These are phyloP conservation scores for Microctonus hyperodae DNA, from an alignment of 2,888 invertebrate genomes.

Conservation along the genomic window DNA sequence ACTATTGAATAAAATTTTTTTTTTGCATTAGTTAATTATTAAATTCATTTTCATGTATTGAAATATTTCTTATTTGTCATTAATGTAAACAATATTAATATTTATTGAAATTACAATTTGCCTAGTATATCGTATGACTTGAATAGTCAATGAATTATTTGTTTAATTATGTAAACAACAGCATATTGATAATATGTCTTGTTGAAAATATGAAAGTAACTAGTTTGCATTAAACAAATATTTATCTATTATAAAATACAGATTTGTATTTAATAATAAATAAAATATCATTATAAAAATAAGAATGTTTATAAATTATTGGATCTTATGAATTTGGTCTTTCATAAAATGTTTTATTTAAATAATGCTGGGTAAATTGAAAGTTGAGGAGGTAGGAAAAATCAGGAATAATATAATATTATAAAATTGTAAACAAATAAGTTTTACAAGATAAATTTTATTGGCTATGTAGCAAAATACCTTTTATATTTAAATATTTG, in stretches of 20 bases:
- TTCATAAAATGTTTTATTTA: no score
- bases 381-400: no score
- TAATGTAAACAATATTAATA: conserved; percentile 3
- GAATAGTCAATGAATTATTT: neutral
- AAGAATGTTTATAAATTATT: no score
- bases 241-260: no score
- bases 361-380: no score
- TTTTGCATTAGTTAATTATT: neutral
- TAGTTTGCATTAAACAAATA: no score
- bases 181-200: neutral
- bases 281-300: no score
- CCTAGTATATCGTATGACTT: neutral
- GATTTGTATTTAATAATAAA: no score
- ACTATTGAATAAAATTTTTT: neutral
- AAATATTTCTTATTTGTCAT: conserved; percentile 6
- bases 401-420: neutral
- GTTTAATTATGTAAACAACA: neutral
- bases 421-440: conserved; percentile 17
- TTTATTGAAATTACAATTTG: neutral
- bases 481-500: conserved; percentile 62
- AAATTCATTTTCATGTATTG: neutral
- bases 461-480: conserved; percentile 62
- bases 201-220: neutral
- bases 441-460: conserved; percentile 51
- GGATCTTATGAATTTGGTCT: no score